Evolutionary conservation across 35 echinoderm and acorn worm genomes (phyloP), one percentile per base, ranked within the genome.

Genomic region (Diadema setosum): DNA sequence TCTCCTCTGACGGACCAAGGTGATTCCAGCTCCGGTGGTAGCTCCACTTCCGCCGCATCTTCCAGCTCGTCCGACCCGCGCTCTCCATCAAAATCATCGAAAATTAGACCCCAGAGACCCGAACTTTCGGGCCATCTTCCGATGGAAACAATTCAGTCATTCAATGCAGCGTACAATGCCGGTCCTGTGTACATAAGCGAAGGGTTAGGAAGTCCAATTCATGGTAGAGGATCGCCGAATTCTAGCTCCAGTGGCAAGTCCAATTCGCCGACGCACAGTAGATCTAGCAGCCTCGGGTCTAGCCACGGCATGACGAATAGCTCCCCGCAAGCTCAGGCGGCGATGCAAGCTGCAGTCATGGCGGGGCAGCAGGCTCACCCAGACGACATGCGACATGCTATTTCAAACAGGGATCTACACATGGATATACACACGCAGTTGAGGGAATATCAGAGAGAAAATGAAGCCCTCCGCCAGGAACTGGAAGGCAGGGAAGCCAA

Each of bases 121-220:
- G 91, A 93, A 48, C 81, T 90, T 6, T 60, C 87, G 63, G 45
- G 85, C 63, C 63, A 75, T 56, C 70, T 94, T 45, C 92, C 92
- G 32, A 99, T 99, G 96, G 96, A 99, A 87, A 94, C 93, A 57
- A 88, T 99, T 75, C 96, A 99, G 65, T 99, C 96, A 42, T 92
- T 99, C 18, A 99, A 94, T 90, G 96, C 96, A 75, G 96, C 89
- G 24, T 99, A 99, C 52, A 99, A 99, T 52, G 92, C 96, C 39
- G 92, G 92, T 34, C 92, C 92, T 39, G 88, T 94, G 40, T 99
- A 94, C 67, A 99, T 99, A 26, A 89, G 93, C 52, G 96, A 99
- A 85, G 92, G 92, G 17, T 81, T 97, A 42, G 95, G 91, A 1
- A 93, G 87, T 27, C 91, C 95, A n/a, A 85, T 97, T 15, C 86